Conservation (phyloP, 1,140 invertebrate genomes). For the Drosophila guanche region DNA sequence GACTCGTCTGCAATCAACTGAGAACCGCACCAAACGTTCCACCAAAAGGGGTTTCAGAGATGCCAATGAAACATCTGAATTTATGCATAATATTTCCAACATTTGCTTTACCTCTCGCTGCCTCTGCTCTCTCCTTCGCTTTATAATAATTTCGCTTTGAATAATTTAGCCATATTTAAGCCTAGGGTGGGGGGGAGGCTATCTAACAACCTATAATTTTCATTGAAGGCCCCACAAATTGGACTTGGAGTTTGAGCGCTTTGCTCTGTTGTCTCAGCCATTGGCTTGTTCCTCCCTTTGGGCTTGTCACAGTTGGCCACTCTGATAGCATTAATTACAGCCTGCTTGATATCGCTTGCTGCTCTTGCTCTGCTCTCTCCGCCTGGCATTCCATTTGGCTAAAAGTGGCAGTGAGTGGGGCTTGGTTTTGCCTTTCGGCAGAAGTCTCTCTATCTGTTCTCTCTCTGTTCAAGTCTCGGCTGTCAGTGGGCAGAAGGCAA, state of each 20-base stretch:
- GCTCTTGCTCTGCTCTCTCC: constrained; percentile 6
- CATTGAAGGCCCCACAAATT: constrained; percentile 13
- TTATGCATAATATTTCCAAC: no score
- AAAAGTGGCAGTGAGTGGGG: constrained; percentile 1
- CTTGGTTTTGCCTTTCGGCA: constrained; percentile 25
- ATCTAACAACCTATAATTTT: not conserved
- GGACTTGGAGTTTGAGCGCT: no score
- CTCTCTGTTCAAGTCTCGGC: constrained; percentile 12
- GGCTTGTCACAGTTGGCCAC: constrained; percentile 49
- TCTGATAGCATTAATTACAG: constrained; percentile 71
- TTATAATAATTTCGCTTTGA: no score
- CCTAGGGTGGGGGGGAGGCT: no score
- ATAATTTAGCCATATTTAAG: not conserved
- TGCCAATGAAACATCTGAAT: no score
- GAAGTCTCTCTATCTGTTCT: no score
- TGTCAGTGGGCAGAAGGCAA: constrained; percentile 62
- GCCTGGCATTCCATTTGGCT: constrained; percentile 43
- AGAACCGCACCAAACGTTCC: constrained; percentile 19
- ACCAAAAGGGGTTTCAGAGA: not conserved
- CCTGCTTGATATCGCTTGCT: constrained; percentile 27
- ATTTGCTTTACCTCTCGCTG: no score
- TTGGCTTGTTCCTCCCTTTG: constrained; percentile 9
- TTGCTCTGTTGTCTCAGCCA: constrained; percentile 10
- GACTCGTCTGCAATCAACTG: constrained; percentile 47
- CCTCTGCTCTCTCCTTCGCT: no score